These are phyloP conservation scores for Schizaphis graminum DNA, from an alignment of 2,888 invertebrate genomes.

Conservation along the genomic window DNA sequence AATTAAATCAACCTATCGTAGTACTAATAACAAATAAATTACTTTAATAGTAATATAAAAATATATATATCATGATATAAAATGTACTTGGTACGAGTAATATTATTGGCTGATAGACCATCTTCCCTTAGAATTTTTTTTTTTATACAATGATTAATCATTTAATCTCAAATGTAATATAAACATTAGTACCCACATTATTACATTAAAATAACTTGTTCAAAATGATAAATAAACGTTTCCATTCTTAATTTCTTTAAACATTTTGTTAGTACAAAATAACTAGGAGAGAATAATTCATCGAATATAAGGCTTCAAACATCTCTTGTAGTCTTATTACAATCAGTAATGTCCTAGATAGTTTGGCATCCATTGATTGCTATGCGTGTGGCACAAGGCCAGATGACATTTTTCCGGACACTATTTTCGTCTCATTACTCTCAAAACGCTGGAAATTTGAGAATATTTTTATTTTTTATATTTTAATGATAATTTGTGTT, in stretches of 20 bases:
- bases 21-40: too few relatives aligned
- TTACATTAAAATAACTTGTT: too few relatives aligned
- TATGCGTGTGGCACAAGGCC: slow-evolving; percentile 59
- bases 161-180: background rate
- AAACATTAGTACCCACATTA: background rate
- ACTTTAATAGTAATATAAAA: too few relatives aligned
- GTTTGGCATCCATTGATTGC: slow-evolving; percentile 62
- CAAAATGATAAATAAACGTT: background rate
- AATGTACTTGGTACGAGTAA: too few relatives aligned
- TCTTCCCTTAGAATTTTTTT: background rate
- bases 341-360: slow-evolving; percentile 60
- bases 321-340: slow-evolving; percentile 30
- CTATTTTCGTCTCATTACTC: slow-evolving; percentile 53
- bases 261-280: background rate
- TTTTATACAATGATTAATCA: background rate
- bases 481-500: background rate
- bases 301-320: background rate
- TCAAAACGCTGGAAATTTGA: slow-evolving; percentile 61
- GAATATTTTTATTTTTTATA: slow-evolving; percentile 20
- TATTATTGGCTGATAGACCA: too few relatives aligned
- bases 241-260: background rate
- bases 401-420: slow-evolving; percentile 64
- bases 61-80: too few relatives aligned
- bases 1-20: too few relatives aligned
- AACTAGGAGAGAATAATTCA: background rate